A percentile compares a stretch with the other conserved stretches of the same genome.
phyloP scores from a whole-genome alignment of 92 coral and sea anemone genomes.

The Virgularia gustaviana region DNA sequence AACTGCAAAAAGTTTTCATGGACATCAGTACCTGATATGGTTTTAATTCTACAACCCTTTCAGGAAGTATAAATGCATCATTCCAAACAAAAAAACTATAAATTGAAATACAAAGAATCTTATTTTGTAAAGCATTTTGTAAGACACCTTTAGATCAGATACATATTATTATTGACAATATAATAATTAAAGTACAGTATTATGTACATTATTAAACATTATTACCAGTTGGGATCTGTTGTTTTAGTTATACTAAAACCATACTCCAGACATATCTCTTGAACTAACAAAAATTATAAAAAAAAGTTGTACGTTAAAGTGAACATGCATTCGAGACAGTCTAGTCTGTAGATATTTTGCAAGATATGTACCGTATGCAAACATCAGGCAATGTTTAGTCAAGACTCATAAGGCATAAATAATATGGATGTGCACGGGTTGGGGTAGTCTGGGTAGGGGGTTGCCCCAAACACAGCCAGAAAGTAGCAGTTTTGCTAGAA shows the following conservation, averaged over 20 bases:
- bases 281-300: slow-evolving; percentile 48
- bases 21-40: slow-evolving; percentile 69
- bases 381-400: neutral
- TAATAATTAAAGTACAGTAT: neutral
- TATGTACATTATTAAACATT: neutral
- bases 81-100: slow-evolving; percentile 88
- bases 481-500: no score
- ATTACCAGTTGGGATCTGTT: slow-evolving; percentile 75
- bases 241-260: slow-evolving; percentile 77
- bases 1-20: no score
- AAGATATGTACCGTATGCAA: neutral
- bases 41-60: slow-evolving; percentile 77
- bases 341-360: neutral
- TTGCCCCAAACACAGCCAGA: neutral
- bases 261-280: slow-evolving; percentile 67
- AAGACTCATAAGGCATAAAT: neutral
- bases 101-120: no score
- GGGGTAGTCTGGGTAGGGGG: neutral
- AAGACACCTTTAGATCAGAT: no score
- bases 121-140: no score
- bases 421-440: neutral
- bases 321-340: neutral
- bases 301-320: neutral
- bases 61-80: slow-evolving; percentile 79
- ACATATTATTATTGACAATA: neutral